Conservation (phyloP, 37 sponge, comb jelly and placozoan species). For the Cladorhizidae sp. region DNA sequence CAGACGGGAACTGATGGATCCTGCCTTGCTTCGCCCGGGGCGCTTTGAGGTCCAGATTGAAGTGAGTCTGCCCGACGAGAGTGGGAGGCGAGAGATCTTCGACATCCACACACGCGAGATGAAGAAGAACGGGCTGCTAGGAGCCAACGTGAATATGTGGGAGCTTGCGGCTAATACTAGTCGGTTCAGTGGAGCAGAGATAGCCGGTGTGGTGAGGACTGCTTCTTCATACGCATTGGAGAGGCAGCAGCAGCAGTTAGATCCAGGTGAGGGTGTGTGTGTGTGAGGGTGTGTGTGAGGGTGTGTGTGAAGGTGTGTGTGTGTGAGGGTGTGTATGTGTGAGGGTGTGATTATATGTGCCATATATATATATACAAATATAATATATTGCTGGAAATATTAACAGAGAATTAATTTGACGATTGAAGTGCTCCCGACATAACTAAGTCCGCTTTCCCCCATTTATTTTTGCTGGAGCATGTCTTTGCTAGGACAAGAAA, state of each 20-base stretch:
- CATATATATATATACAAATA: no score
- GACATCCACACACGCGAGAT: constrained; percentile 84
- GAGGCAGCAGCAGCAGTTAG: constrained; percentile 26
- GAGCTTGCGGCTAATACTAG: constrained; percentile 77
- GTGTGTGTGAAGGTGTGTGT: no score
- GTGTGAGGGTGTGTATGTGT: no score
- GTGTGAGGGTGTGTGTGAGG: no score
- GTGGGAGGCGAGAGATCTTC: constrained; percentile 85
- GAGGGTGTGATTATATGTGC: no score
- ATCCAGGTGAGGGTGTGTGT: neutral
- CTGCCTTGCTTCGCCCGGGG: constrained; percentile 88
- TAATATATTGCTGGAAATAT: no score
- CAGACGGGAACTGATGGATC: constrained; percentile 82
- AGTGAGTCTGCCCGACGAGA: constrained; percentile 75
- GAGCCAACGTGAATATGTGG: constrained; percentile 52
- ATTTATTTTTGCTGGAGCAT: no score
- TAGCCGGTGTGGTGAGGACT: constrained; percentile 87
- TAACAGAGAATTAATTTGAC: no score
- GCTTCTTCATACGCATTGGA: constrained; percentile 82
- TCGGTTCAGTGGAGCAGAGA: constrained; percentile 92
- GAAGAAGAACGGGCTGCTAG: constrained; percentile 41
- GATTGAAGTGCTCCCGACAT: no score
- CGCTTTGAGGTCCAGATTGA: constrained; percentile 93
- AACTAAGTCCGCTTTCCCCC: no score
- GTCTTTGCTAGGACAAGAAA: no score